A percentile compares a stretch with the other conserved stretches of the same genome.
phyloP scores from a whole-genome alignment of 2,113 vertebrate species.

The Thryonomys swinderianus region DNA sequence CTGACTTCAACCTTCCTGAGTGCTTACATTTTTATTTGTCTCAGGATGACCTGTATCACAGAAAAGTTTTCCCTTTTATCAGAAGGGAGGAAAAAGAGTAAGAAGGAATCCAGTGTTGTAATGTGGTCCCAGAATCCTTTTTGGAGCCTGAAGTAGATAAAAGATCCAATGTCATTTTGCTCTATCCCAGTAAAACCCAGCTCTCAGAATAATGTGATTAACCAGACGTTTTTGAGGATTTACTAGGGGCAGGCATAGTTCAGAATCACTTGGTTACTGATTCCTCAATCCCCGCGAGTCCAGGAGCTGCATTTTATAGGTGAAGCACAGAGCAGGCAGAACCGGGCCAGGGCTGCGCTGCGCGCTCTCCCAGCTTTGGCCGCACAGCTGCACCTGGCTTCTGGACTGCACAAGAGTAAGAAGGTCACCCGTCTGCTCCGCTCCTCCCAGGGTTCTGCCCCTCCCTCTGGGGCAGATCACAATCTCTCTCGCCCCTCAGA shows the following conservation, averaged over 20 bases:
- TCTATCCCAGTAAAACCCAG: background rate
- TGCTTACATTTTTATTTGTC: slow-evolving; percentile 5
- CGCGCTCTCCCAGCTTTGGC: accelerated
- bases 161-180: slow-evolving; percentile 9
- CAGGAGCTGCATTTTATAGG: background rate
- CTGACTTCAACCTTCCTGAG: background rate
- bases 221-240: background rate
- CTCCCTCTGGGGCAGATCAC: background rate
- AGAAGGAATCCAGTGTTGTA: background rate
- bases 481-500: background rate
- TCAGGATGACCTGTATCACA: background rate
- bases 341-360: too few species aligned
- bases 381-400: background rate
- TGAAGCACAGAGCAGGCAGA: background rate
- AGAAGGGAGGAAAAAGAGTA: background rate
- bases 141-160: background rate
- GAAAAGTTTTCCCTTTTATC: background rate
- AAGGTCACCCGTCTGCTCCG: background rate
- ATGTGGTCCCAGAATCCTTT: background rate
- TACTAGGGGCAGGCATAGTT: background rate
- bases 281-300: background rate
- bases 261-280: background rate
- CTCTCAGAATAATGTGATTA: too few species aligned
- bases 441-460: background rate
- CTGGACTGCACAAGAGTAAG: background rate